Percentiles rank a stretch among this genome's conserved stretches.
Evolutionary conservation across 2,797 vertebrate genomes (phyloP).

Genomic region (Neostethus bicornis): DNA sequence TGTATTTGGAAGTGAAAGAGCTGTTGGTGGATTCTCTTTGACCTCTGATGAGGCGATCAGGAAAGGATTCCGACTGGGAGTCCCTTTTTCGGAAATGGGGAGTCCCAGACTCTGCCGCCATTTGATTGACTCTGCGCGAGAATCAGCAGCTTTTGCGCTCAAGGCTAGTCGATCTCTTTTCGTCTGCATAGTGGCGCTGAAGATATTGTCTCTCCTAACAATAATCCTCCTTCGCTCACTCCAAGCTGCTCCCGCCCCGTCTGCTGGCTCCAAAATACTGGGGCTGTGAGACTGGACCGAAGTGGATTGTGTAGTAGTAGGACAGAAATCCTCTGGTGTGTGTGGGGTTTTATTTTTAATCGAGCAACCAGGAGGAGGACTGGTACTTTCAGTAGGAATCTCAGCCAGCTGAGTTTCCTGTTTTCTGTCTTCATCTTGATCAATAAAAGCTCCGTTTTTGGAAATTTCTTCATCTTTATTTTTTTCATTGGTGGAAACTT

Average conservation of each 20-base stretch:
- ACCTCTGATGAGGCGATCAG: constrained; percentile 65
- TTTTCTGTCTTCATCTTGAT: constrained; percentile 53
- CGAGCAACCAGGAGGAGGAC: constrained; percentile 13
- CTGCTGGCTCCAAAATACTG: constrained; percentile 60
- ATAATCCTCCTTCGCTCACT: constrained; percentile 36
- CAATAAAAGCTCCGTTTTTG: constrained; percentile 29
- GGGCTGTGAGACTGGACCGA: constrained; percentile 39
- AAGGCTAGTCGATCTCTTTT: constrained; percentile 31
- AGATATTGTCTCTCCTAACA: constrained; percentile 13
- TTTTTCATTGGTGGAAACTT: constrained; percentile 72
- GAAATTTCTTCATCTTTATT: constrained; percentile 34
- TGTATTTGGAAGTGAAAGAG: constrained; percentile 40
- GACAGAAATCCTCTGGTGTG: constrained; percentile 15
- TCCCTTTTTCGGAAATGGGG: constrained; percentile 48
- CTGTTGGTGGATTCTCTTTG: constrained; percentile 32
- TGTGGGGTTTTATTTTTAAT: constrained; percentile 12
- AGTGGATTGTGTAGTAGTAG: constrained; percentile 19
- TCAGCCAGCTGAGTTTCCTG: constrained; percentile 70
- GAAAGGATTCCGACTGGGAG: constrained; percentile 62
- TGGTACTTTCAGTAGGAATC: constrained; percentile 49
- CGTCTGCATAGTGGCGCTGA: constrained; percentile 15
- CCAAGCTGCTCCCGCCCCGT: constrained; percentile 55
- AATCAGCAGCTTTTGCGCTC: constrained; percentile 28
- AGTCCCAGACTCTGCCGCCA: constrained; percentile 74
- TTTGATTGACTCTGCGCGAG: constrained; percentile 62